phyloP scores from a whole-genome alignment of 2,797 vertebrate species.

The Rhabdomys pumilio region DNA sequence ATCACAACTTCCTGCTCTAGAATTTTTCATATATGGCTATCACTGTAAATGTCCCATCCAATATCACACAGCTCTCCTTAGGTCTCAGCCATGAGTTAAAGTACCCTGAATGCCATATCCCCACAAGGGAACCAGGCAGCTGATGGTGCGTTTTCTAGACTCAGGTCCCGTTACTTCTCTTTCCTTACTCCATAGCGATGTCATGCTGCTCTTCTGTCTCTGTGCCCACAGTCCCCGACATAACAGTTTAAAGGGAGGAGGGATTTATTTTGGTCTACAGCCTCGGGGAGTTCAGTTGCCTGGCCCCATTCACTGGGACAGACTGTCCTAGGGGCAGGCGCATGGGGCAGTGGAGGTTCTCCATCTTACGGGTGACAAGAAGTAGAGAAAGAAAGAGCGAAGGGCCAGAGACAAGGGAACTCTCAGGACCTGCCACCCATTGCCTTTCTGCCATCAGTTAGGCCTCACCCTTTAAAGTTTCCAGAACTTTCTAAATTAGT shows the following conservation, averaged over 20 bases:
- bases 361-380: neutral
- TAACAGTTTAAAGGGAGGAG: neutral
- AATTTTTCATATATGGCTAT: neutral
- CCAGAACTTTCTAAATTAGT: neutral
- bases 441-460: neutral
- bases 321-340: too few species aligned
- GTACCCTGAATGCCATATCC: neutral
- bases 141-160: accelerated
- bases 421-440: neutral
- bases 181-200: neutral
- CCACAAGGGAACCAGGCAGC: neutral
- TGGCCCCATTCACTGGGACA: neutral
- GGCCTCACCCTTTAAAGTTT: neutral
- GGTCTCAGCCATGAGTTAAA: neutral
- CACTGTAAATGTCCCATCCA: neutral
- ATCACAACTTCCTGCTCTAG: neutral
- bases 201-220: neutral
- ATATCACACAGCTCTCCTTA: neutral
- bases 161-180: neutral
- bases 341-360: neutral
- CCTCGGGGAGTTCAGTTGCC: neutral
- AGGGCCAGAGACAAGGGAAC: neutral
- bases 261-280: neutral
- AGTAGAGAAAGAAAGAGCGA: neutral
- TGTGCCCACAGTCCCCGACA: neutral